phyloP scores from a whole-genome alignment of 53 echinoderm and acorn worm genomes.

The Mesocentrotus franciscanus region DNA sequence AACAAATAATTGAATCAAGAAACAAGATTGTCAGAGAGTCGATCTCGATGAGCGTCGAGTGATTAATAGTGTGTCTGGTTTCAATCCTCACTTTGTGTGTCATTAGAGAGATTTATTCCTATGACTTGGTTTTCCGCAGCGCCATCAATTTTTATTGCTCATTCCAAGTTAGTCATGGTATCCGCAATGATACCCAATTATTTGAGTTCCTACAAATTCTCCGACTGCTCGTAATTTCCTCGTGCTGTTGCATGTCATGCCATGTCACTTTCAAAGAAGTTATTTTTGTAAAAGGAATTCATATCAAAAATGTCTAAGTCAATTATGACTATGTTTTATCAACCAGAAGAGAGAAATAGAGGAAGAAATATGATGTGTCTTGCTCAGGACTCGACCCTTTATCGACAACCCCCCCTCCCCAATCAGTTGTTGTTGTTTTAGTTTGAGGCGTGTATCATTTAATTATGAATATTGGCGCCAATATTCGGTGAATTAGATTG shows the following conservation, averaged over 20 bases:
- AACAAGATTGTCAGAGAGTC: not conserved
- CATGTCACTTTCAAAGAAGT: not conserved
- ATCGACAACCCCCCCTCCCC: too few species aligned
- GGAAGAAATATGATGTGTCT: not conserved
- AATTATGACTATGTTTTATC: not conserved
- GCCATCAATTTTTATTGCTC: not conserved
- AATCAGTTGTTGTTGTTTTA: too few species aligned
- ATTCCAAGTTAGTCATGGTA: not conserved
- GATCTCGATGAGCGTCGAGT: not conserved
- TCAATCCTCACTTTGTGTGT: not conserved
- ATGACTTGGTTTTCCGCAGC: not conserved
- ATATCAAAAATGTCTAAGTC: not conserved
- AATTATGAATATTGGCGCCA: too few species aligned
- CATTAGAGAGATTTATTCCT: not conserved
- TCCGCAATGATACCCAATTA: not conserved
- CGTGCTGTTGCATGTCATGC: not conserved
- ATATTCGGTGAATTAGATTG: too few species aligned
- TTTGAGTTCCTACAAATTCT: constrained; percentile 19
- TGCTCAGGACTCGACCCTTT: too few species aligned
- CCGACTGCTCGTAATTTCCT: not conserved
- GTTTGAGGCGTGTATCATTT: too few species aligned
- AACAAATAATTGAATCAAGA: not conserved
- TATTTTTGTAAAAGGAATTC: not conserved
- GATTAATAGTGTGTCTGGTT: not conserved
- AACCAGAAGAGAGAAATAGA: not conserved